Evolutionary conservation across 2,888 invertebrate genomes (phyloP).

Genomic region (Lacanobia wlatinum): DNA sequence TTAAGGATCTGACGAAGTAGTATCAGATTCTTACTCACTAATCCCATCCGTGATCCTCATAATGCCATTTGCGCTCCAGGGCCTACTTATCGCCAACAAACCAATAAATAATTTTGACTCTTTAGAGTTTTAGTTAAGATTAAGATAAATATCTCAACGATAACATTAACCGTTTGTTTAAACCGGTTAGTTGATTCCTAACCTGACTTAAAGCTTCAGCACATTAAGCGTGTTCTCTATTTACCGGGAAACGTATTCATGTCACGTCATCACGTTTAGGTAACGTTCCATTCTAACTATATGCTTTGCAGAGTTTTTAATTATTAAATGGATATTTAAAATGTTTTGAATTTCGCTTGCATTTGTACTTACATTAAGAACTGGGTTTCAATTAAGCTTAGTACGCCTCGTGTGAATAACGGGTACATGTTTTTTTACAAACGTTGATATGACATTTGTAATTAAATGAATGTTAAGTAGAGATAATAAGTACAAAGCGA

Average conservation of each 20-base stretch:
- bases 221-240: conserved; percentile 59
- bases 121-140: background rate
- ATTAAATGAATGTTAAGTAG: background rate
- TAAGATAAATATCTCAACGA: background rate
- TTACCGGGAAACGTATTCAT: conserved; percentile 77
- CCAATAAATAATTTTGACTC: background rate
- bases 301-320: conserved; percentile 70
- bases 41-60: no score
- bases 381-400: conserved; percentile 30
- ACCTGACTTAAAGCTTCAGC: conserved; percentile 31
- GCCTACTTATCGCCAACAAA: no score
- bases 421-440: conserved; percentile 3
- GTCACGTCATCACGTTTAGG: conserved; percentile 78
- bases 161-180: conserved; percentile 2
- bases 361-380: conserved; percentile 15
- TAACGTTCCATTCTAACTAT: conserved; percentile 64
- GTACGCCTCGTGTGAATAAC: background rate
- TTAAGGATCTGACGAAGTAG: no score
- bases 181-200: conserved; percentile 12
- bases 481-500: background rate
- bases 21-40: no score
- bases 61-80: no score
- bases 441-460: background rate
- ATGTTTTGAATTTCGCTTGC: conserved; percentile 32
- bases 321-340: conserved; percentile 69